These are phyloP conservation scores for Centropus bengalensis DNA, from an alignment of 2,113 vertebrate genomes.

Conservation along the genomic window DNA sequence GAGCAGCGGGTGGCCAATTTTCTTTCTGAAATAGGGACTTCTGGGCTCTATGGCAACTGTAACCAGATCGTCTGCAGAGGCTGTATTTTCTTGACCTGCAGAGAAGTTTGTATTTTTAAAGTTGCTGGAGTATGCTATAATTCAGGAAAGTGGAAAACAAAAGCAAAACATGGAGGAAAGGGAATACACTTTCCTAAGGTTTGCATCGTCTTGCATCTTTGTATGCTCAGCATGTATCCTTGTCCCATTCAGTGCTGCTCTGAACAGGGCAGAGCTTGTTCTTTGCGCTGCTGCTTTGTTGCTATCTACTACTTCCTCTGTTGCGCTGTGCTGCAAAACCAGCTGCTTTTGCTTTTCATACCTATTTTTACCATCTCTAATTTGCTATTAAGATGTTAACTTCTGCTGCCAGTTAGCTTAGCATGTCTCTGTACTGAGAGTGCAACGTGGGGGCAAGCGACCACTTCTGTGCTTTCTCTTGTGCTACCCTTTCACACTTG, in stretches of 20 bases:
- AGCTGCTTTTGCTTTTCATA: slow-evolving; percentile 67
- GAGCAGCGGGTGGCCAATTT: slow-evolving; percentile 6
- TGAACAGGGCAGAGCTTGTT: neutral
- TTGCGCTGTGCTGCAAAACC: slow-evolving; percentile 40
- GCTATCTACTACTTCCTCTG: slow-evolving; percentile 30
- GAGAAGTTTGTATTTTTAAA: neutral
- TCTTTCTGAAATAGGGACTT: neutral
- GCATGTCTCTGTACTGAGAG: neutral
- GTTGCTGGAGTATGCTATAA: neutral
- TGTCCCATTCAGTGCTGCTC: slow-evolving; percentile 13
- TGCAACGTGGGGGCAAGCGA: neutral
- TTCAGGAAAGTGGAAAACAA: neutral
- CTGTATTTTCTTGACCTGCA: neutral
- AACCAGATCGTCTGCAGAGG: neutral
- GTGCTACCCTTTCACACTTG: slow-evolving; percentile 41
- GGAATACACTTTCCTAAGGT: neutral
- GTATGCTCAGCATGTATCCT: slow-evolving; percentile 34
- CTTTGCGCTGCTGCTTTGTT: slow-evolving; percentile 41
- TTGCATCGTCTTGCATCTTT: slow-evolving; percentile 48
- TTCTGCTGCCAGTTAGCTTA: slow-evolving; percentile 50
- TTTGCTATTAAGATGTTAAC: slow-evolving; percentile 68
- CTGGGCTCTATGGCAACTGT: neutral
- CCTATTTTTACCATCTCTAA: slow-evolving; percentile 66
- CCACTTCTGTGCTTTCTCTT: slow-evolving; percentile 40
- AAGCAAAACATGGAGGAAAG: neutral